Evolutionary conservation across 2,113 vertebrate genomes (phyloP).

Genomic region (Tragelaphus strepsiceros): DNA sequence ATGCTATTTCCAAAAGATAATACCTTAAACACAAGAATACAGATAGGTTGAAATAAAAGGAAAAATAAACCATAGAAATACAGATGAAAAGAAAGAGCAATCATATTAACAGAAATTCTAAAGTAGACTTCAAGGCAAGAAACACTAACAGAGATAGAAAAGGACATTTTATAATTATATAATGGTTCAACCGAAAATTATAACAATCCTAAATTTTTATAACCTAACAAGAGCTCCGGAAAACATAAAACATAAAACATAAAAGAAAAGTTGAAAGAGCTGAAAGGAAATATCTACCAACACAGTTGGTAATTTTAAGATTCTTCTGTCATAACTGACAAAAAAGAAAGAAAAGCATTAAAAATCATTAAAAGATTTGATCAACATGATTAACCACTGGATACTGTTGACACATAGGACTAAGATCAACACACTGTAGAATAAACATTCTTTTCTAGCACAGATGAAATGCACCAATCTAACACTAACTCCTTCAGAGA

Average conservation of each 20-base stretch:
- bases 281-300: constrained; percentile 15
- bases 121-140: neutral
- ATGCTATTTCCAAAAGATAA: neutral
- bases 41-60: neutral
- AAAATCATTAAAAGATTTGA: neutral
- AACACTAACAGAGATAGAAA: neutral
- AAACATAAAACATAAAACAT: neutral
- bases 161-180: neutral
- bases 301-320: neutral
- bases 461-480: neutral
- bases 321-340: neutral
- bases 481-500: neutral
- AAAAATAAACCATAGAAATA: constrained; percentile 1
- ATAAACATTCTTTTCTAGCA: constrained; percentile 7
- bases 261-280: neutral
- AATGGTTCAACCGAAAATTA: neutral
- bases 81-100: neutral
- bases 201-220: constrained; percentile 9
- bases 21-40: neutral
- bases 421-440: neutral
- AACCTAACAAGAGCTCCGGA: neutral
- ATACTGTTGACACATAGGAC: neutral
- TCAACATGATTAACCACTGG: neutral
- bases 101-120: neutral
- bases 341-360: neutral